Percentiles rank a stretch among this genome's conserved stretches.
These are phyloP conservation scores for Ceyx melanurus DNA, from an alignment of 2,113 vertebrate species.

Conservation along the genomic window DNA sequence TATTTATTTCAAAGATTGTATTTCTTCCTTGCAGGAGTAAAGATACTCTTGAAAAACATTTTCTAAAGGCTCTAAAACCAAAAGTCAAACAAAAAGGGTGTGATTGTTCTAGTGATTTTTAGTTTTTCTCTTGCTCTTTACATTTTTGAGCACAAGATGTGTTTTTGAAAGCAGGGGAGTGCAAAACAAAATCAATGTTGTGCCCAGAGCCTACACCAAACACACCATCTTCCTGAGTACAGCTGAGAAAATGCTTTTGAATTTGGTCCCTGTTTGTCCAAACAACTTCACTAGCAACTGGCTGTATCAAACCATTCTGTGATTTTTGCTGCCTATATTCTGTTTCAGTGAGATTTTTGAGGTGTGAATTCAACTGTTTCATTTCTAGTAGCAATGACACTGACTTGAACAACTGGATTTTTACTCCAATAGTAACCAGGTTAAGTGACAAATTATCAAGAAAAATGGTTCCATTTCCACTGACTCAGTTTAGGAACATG, in stretches of 20 bases:
- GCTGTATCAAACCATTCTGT: not conserved
- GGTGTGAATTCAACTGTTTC: not conserved
- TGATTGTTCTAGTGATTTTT: no score
- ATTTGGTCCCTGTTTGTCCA: not conserved
- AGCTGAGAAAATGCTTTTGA: not conserved
- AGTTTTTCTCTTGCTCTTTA: accelerated
- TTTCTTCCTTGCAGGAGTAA: not conserved
- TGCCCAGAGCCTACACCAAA: not conserved
- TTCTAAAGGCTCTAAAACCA: not conserved
- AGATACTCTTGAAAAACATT: not conserved
- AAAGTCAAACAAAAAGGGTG: not conserved
- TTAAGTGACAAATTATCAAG: not conserved
- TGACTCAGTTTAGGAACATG: not conserved
- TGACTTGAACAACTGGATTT: not conserved
- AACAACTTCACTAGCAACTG: not conserved
- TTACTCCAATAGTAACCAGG: not conserved
- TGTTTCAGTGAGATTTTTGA: not conserved
- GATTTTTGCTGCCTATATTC: not conserved
- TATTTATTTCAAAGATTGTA: not conserved
- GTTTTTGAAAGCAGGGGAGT: not conserved
- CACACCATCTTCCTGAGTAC: not conserved
- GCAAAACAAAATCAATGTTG: not conserved
- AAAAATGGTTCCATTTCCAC: not conserved
- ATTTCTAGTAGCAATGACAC: not conserved
- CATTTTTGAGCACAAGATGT: not conserved